Base-by-base conservation (phyloP, 2,888 invertebrate species). In the Cephus runcator region DNA sequence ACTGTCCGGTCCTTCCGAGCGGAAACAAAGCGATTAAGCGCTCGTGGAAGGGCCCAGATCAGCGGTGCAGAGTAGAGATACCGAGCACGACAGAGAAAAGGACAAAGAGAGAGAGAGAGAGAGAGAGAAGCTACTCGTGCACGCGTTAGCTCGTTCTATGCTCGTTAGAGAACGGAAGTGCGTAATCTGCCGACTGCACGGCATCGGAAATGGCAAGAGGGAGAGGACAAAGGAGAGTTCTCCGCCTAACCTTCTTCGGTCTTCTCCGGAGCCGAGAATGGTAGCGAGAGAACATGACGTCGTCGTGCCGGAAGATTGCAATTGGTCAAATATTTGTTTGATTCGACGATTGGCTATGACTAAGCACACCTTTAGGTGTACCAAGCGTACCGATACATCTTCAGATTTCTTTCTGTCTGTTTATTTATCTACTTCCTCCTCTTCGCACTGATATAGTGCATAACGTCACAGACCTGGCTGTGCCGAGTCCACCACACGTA, bases 21-120 rank as follows among this genome's bases (percentile, higher is more conserved):
- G 86, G 86, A 86, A 86, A 86, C 77, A 81, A 81, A 82, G 80
- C 80, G 83, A 84, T 84, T 83, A 83, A 80, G 77, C 31, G 23
- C 56, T 56, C 23, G 23, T 56, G 56, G 9, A 56, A 56, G 56
- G 23, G 56, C 23, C 56, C 23, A 9, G 23, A 23, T 56, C 56
- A 56, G 9, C 23, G 56, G 23, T 56, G 56, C 56, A 23, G 56
- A 56, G 23, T 23, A 23, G 56, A 56, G 9, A 56, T 56, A 56
- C 23, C 56, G 56, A 56, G 56, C 56, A 56, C 56, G 40, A 40
- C 40, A 15, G 15, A 40, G 36, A 15, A 36, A 36, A 36, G 36
- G 35, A 12, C 15, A 36, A 15, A 15, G 15, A 40, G 40, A 36
- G 34, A 34, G 34, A 34, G 31, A 31, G 33, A 33, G 3, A 33